Conservation (phyloP, 64 coral and sea anemone genomes). For the Pocillopora damicornis region DNA sequence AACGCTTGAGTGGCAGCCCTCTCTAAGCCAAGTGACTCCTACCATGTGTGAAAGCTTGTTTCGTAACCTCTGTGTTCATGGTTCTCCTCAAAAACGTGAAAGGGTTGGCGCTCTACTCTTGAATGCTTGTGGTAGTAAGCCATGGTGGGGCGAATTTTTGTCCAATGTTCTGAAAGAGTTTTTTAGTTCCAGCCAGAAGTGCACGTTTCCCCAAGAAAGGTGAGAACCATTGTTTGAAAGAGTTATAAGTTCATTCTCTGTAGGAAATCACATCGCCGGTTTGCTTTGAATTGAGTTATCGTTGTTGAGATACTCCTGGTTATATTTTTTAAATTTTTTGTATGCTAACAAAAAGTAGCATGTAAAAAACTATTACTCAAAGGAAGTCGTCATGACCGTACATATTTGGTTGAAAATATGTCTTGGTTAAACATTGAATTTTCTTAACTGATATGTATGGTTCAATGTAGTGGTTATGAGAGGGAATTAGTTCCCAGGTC, state of each 20-base stretch:
- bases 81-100: slow-evolving; percentile 66
- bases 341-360: too few species aligned
- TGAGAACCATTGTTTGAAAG: background rate
- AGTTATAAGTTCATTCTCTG: background rate
- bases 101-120: slow-evolving; percentile 81
- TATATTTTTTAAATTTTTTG: too few species aligned
- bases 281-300: too few species aligned
- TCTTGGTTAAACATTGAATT: too few species aligned
- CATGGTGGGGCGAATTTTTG: slow-evolving; percentile 96
- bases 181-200: slow-evolving; percentile 73
- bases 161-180: slow-evolving; percentile 81
- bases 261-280: background rate
- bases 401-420: too few species aligned
- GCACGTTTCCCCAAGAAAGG: slow-evolving; percentile 91
- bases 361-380: too few species aligned
- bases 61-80: slow-evolving; percentile 84
- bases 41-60: slow-evolving; percentile 81
- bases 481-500: too few species aligned
- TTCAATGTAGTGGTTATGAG: too few species aligned
- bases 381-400: too few species aligned
- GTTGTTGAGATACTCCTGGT: too few species aligned
- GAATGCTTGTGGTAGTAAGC: slow-evolving; percentile 63
- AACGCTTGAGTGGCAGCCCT: slow-evolving; percentile 41
- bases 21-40: slow-evolving; percentile 41
- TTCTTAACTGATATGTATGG: too few species aligned